Evolutionary conservation across 2,797 vertebrate species (phyloP), one percentile per base, ranked within the genome.

Genomic region (Cryptoblepharus egeriae): DNA sequence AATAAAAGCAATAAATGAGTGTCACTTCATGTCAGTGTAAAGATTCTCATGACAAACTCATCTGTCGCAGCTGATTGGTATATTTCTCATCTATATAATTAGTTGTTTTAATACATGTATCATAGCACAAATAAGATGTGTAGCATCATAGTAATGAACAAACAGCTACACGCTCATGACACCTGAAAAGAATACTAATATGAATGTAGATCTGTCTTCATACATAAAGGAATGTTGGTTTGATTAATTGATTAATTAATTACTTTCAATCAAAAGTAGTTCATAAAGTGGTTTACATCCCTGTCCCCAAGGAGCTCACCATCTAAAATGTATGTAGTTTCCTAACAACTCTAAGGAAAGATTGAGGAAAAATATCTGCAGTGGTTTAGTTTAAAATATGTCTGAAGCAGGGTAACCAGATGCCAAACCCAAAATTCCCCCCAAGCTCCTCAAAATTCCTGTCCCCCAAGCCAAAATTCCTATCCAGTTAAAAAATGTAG

Each of bases 1-100:
- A 90, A 82, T 52, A 81, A 88, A 88, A 82, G 10, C 26, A 26
- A 78, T 85, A 73, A 75, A 79, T 87, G 90, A 90, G 90, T 90
- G 88, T 86, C 85, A 81, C 64, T 55, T 26, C 81, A 39, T 67
- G 65, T 82, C 89, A 92, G 74, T 77, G 32, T 70, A 67, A 79
- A 78, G 32, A 85, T 81, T 78, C 76, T 77, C 75, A 60, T 68
- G 57, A 74, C 82, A 84, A 84, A 73, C 84, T 80, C 39, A 45
- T 70, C 81, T 69, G 72, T 90, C 85, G 65, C 64, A 52, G 45
- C 55, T 37, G 70, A 84, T 52, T 74, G 87, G 32, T 75, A 30
- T 80, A 42, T 75, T 85, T 84, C 82, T 28, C 65, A 8, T 75
- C 45, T 67, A 12, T 84, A 75, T 83, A 55, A 76, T 76, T 90